Conservation (phyloP, 2,113 vertebrate genomes). For the Oxyruncus cristatus region DNA sequence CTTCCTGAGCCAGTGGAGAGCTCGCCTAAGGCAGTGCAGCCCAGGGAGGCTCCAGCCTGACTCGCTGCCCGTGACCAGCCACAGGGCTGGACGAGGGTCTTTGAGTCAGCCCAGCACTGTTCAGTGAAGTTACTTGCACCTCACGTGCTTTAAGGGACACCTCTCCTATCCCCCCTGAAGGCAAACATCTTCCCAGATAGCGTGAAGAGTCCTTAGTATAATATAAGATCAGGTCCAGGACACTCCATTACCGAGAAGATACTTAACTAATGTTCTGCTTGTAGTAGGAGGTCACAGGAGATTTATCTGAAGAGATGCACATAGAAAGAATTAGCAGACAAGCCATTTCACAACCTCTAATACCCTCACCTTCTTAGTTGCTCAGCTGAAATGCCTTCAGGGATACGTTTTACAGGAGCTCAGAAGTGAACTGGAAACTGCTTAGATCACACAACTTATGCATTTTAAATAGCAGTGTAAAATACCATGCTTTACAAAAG, state of each 20-base stretch:
- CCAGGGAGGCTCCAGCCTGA: neutral
- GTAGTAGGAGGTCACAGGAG: constrained; percentile 64
- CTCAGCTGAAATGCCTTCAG: constrained; percentile 56
- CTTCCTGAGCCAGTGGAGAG: neutral
- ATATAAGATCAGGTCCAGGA: neutral
- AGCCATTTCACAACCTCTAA: constrained; percentile 65
- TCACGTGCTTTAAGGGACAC: neutral
- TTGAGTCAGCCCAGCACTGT: neutral
- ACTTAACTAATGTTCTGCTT: constrained; percentile 59
- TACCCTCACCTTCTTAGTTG: constrained; percentile 44
- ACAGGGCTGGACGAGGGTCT: accelerated
- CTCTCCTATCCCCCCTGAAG: neutral
- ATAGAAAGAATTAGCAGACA: constrained; percentile 62
- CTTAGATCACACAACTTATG: constrained; percentile 68
- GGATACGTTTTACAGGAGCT: constrained; percentile 58
- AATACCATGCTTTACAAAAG: constrained; percentile 24
- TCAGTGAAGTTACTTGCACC: neutral
- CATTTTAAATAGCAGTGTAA: constrained; percentile 64
- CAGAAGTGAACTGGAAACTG: constrained; percentile 63
- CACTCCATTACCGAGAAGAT: constrained; percentile 61
- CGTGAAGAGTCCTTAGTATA: neutral
- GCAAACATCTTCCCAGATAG: neutral
- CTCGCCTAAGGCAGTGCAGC: neutral
- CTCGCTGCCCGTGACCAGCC: accelerated
- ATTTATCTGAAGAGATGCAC: constrained; percentile 63